Evolutionary conservation across 2,113 vertebrate species (phyloP), one percentile per base, ranked within the genome.

Genomic region (Albula glossodonta): DNA sequence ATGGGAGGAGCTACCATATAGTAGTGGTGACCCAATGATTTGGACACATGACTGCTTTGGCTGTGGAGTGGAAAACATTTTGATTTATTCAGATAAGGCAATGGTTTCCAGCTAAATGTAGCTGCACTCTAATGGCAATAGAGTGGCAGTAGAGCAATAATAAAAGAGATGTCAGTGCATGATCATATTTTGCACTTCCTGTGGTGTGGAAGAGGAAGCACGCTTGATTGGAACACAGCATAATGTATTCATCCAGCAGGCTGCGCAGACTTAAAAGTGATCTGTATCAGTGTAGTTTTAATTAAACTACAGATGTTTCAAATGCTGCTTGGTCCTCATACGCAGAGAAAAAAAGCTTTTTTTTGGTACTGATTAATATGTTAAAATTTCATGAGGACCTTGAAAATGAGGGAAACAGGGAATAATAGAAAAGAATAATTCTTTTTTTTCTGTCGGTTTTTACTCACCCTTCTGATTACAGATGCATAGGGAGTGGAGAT

Each of bases 301-400:
- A 86, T 86, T 80, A 82, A 48, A 85, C 25, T 50, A 84, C 88
- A 79, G 56, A 66, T 84, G 84, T 86, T 89, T 84, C 79, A 79
- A 56, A 83, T 50, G 60, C 19, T 50, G 4, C 78, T 78, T 78
- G 22, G 41, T 22, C 25, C n/a, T n/a, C 52, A 87, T 51, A 49
- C 52, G 52, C 78, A 15, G 12, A 25, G 50, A 50, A 77, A 41
- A 50, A 41, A 25, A 6, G 70, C 56, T 77, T 48, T 15, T 90
- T 56, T 89, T 80, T 49, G 48, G 82, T 41, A 22, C 41, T 81
- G 78, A 84, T 87, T 84, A 86, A n/a, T 78, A 70, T 85, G 19
- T 82, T 80, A 89, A 89, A 79, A 77, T 84, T 66, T 86, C 66
- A 57, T 86, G 22, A 83, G 84, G 22, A 51, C 83, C 80, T 79